Evolutionary conservation across 2,113 vertebrate species (phyloP).

Genomic region (Gymnocephalus cernua): DNA sequence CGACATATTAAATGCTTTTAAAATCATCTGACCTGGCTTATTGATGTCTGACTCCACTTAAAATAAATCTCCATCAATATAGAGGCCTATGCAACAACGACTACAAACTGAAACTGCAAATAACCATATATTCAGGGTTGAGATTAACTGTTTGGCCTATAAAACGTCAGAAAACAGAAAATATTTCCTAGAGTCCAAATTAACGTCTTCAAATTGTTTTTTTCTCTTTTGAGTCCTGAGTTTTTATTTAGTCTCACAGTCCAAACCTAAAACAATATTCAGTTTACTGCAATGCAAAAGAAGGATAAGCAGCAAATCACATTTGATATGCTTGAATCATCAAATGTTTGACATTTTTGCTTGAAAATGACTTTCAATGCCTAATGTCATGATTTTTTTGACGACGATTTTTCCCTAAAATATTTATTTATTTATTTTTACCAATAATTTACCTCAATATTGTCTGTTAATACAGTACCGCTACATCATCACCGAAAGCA

Average conservation of each 20-base stretch:
- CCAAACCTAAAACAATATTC: background rate
- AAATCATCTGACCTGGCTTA: slow-evolving; percentile 14
- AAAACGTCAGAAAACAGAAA: too few relatives aligned
- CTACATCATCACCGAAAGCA: too few relatives aligned
- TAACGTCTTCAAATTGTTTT: background rate
- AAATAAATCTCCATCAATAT: background rate
- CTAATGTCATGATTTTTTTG: background rate
- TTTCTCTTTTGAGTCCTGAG: background rate
- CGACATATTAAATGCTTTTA: slow-evolving; percentile 32
- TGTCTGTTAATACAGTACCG: too few relatives aligned
- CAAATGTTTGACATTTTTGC: background rate
- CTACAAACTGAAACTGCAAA: background rate
- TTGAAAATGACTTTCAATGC: background rate
- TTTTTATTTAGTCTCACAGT: background rate
- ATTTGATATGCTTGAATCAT: background rate
- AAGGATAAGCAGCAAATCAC: background rate
- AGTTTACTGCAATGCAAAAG: background rate
- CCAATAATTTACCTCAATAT: too few relatives aligned
- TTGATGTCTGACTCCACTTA: slow-evolving; percentile 23
- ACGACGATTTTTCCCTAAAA: too few relatives aligned
- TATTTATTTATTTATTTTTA: too few relatives aligned
- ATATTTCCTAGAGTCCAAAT: background rate
- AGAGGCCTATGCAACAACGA: background rate
- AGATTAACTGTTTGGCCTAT: background rate
- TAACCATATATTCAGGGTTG: background rate